Percentiles rank a stretch among this genome's conserved stretches.
phyloP scores from a whole-genome alignment of 1,140 invertebrate species.

The Drosophila tristis region DNA sequence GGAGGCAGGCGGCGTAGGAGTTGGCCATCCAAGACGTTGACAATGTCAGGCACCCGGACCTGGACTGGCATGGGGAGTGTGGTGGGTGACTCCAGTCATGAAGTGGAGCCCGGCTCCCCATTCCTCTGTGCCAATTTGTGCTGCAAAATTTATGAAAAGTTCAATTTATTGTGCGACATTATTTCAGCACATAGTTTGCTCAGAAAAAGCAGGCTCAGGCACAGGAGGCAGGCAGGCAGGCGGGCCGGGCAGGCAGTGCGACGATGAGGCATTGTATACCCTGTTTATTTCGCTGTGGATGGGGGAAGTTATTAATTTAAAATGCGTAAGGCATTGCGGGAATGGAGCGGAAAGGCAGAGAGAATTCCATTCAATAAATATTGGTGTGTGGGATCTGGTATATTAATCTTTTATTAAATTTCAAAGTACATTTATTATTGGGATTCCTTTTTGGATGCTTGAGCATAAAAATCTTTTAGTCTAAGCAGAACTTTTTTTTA shows the following conservation, averaged over 20 bases:
- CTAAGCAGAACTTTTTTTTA: too few relatives aligned
- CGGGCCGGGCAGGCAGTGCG: too few relatives aligned
- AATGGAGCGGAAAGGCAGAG: neutral
- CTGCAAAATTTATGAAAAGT: slow-evolving; percentile 80
- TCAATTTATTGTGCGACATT: slow-evolving; percentile 78
- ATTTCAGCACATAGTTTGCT: slow-evolving; percentile 67
- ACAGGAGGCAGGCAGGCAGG: too few relatives aligned
- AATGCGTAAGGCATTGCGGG: slow-evolving; percentile 23
- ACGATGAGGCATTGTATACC: too few relatives aligned
- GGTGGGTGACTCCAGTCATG: neutral
- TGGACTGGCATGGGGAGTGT: slow-evolving; percentile 5
- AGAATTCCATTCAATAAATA: slow-evolving; percentile 1
- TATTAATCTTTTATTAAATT: too few relatives aligned
- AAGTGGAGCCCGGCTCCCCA: slow-evolving; percentile 4
- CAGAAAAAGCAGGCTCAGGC: neutral
- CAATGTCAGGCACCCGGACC: slow-evolving; percentile 53
- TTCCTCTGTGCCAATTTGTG: slow-evolving; percentile 64
- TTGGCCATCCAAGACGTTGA: slow-evolving; percentile 66
- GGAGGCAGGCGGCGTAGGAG: slow-evolving; percentile 2
- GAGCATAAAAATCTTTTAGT: too few relatives aligned
- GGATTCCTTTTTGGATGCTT: too few relatives aligned
- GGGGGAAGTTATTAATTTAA: slow-evolving; percentile 33
- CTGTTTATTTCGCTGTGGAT: slow-evolving; percentile 15
- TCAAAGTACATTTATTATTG: too few relatives aligned
- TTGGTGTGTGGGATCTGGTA: neutral